Percentiles rank a stretch among this genome's conserved stretches.
Evolutionary conservation across 2,113 vertebrate species (phyloP).

Genomic region (Muscicapa adusta): DNA sequence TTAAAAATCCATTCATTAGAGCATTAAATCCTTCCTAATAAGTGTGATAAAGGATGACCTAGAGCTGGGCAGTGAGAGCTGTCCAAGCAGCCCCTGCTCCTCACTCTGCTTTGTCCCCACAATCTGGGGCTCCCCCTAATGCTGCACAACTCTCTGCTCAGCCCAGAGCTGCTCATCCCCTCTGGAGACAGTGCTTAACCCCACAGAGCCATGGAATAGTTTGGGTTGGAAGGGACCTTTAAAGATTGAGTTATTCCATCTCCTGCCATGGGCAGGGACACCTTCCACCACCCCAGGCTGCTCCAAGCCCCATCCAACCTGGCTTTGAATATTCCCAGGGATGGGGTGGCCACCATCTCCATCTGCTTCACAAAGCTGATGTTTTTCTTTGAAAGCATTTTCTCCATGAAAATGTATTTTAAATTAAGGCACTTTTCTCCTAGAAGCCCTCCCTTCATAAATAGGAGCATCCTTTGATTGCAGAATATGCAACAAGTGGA

Average conservation of each 20-base stretch:
- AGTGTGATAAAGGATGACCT: background rate
- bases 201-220: background rate
- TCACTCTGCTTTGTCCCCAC: background rate
- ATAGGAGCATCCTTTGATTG: background rate
- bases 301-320: background rate
- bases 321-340: background rate
- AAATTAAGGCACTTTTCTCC: background rate
- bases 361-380: background rate
- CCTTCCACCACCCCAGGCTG: background rate
- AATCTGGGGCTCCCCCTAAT: rapidly evolving
- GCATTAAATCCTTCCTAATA: background rate
- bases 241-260: background rate
- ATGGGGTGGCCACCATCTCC: background rate
- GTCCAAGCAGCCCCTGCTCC: background rate
- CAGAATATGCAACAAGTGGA: slow-evolving; percentile 36
- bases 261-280: background rate
- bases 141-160: background rate
- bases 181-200: rapidly evolving
- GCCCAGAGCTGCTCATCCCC: background rate
- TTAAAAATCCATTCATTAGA: slow-evolving; percentile 11
- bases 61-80: background rate
- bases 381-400: background rate
- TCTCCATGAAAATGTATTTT: background rate
- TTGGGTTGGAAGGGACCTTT: background rate
- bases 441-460: background rate